Percentiles rank a stretch among this genome's conserved stretches.
phyloP scores from a whole-genome alignment of 2,888 invertebrate genomes.

The Lepidocyrtoides sp. region DNA sequence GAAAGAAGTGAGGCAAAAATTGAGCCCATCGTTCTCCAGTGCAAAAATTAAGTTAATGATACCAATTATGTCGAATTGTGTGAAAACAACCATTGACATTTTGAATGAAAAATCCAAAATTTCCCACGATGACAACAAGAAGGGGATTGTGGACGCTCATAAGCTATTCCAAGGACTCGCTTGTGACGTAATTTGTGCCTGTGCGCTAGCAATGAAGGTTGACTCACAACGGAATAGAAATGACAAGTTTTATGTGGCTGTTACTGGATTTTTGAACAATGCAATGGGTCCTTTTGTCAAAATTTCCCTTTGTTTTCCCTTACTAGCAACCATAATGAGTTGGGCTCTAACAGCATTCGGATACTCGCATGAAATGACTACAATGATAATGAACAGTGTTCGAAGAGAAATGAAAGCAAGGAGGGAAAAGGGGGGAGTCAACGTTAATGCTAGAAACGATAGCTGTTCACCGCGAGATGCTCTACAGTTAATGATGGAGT shows the following conservation, averaged over 20 bases:
- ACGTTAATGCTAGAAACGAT: neutral
- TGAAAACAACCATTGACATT: constrained; percentile 86
- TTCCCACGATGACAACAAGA: constrained; percentile 34
- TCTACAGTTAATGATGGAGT: constrained; percentile 87
- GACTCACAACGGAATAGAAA: constrained; percentile 86
- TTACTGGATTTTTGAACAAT: constrained; percentile 86
- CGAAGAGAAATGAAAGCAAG: constrained; percentile 85
- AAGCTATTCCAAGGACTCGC: constrained; percentile 87
- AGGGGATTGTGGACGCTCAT: constrained; percentile 86
- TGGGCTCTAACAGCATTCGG: constrained; percentile 85
- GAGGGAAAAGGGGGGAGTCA: constrained; percentile 72
- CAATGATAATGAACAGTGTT: constrained; percentile 86
- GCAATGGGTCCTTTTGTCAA: constrained; percentile 86
- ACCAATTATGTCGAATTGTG: constrained; percentile 87
- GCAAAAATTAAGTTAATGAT: constrained; percentile 87
- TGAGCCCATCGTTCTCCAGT: constrained; percentile 87
- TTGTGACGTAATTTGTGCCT: constrained; percentile 87
- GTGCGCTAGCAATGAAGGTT: constrained; percentile 87
- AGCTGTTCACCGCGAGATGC: constrained; percentile 85
- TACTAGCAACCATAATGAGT: constrained; percentile 83
- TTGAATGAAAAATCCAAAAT: constrained; percentile 86
- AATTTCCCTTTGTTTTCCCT: constrained; percentile 86
- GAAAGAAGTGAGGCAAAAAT: constrained; percentile 88
- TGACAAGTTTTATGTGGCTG: constrained; percentile 86
- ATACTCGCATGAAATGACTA: constrained; percentile 86